Evolutionary conservation across 2,113 vertebrate species (phyloP).

Genomic region (Xiphorhynchus elegans): DNA sequence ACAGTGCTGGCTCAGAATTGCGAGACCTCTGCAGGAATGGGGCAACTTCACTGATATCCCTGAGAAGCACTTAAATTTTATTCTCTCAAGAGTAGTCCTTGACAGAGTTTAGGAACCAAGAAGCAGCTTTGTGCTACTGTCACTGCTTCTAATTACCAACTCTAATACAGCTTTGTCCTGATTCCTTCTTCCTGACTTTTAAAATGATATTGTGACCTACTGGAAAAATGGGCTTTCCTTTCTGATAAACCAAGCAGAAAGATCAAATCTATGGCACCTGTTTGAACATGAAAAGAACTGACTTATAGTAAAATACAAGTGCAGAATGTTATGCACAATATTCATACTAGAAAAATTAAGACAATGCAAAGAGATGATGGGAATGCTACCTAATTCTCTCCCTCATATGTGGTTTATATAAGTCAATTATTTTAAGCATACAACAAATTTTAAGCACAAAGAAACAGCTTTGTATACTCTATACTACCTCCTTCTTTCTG

Average conservation of each 20-base stretch:
- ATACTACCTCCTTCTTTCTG: background rate
- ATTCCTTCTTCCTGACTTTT: conserved; percentile 4
- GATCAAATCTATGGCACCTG: background rate
- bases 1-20: background rate
- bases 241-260: background rate
- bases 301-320: background rate
- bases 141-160: conserved; percentile 33
- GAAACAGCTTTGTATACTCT: background rate
- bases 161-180: conserved; percentile 15
- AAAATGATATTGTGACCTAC: background rate
- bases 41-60: background rate
- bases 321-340: background rate
- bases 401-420: background rate
- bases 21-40: background rate
- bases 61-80: conserved; percentile 22
- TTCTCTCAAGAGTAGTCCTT: conserved; percentile 13
- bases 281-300: background rate
- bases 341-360: background rate
- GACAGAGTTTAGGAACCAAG: background rate
- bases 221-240: background rate
- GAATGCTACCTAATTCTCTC: background rate
- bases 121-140: conserved; percentile 34
- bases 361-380: background rate
- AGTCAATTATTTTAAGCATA: background rate
- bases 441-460: background rate